Conservation (phyloP, 2,888 invertebrate genomes). For the Pristionchus maxplancki region DNA sequence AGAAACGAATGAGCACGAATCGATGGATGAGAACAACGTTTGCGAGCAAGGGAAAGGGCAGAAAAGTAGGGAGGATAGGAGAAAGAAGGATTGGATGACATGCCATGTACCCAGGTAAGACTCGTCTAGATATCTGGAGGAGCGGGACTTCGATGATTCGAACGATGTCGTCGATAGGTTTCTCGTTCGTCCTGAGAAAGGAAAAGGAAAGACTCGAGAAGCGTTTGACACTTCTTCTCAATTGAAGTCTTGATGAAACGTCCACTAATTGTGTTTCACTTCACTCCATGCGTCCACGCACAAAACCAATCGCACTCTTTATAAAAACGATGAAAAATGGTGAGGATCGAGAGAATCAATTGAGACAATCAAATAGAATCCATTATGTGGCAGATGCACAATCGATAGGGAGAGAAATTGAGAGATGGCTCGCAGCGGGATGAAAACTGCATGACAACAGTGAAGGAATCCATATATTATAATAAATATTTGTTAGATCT, state of each 20-base stretch:
- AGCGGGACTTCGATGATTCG: constrained; percentile 45
- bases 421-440: constrained; percentile 5
- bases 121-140: constrained; percentile 14
- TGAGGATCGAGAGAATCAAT: neutral
- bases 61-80: neutral
- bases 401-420: constrained; percentile 10
- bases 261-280: neutral
- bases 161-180: neutral
- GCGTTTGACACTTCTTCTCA: neutral
- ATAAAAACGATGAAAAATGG: constrained; percentile 1
- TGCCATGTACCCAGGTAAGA: constrained; percentile 21
- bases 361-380: neutral
- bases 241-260: neutral
- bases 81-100: constrained; percentile 40
- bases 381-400: neutral
- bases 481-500: constrained; percentile 6
- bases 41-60: neutral
- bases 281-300: constrained; percentile 40
- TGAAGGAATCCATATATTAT: neutral
- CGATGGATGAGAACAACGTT: constrained; percentile 3
- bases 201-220: neutral
- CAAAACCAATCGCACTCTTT: constrained; percentile 29
- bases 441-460: constrained; percentile 31
- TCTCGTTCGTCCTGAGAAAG: neutral
- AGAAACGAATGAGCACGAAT: constrained; percentile 4